These are phyloP conservation scores for Phenganax marumi DNA, from an alignment of 92 coral and sea anemone genomes.

Conservation along the genomic window DNA sequence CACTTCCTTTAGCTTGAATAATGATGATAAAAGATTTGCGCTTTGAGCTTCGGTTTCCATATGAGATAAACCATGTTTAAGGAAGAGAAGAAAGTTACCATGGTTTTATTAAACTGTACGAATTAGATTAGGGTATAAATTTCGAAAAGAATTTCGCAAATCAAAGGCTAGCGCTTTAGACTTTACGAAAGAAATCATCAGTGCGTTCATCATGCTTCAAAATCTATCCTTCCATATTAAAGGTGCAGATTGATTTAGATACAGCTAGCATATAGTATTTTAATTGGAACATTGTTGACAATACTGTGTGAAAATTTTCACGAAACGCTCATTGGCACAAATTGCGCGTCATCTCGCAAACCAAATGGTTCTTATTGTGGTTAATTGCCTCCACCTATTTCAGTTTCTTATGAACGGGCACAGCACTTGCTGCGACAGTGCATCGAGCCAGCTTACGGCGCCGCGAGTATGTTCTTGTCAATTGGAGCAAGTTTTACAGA, in stretches of 20 bases:
- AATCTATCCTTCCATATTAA: not conserved
- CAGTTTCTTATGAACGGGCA: constrained; percentile 76
- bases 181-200: too few relatives aligned
- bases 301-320: not conserved
- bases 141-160: too few relatives aligned
- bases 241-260: too few relatives aligned
- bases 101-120: too few relatives aligned
- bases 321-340: constrained; percentile 5
- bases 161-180: too few relatives aligned
- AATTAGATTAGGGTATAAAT: too few relatives aligned
- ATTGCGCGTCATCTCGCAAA: not conserved
- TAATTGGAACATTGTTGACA: constrained; percentile 7
- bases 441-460: constrained; percentile 50
- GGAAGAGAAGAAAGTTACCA: too few relatives aligned
- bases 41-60: not conserved
- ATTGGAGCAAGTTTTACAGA: constrained; percentile 81
- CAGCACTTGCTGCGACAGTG: constrained; percentile 83
- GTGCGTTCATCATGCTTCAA: not conserved
- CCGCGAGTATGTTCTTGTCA: constrained; percentile 92
- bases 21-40: not conserved
- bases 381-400: constrained; percentile 56
- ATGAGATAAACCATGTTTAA: too few relatives aligned
- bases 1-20: not conserved
- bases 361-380: constrained; percentile 41
- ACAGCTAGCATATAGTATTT: not conserved